Evolutionary conservation across 1,140 invertebrate genomes (phyloP), one percentile per base, ranked within the genome.

Genomic region (Hirudo medicinalis): DNA sequence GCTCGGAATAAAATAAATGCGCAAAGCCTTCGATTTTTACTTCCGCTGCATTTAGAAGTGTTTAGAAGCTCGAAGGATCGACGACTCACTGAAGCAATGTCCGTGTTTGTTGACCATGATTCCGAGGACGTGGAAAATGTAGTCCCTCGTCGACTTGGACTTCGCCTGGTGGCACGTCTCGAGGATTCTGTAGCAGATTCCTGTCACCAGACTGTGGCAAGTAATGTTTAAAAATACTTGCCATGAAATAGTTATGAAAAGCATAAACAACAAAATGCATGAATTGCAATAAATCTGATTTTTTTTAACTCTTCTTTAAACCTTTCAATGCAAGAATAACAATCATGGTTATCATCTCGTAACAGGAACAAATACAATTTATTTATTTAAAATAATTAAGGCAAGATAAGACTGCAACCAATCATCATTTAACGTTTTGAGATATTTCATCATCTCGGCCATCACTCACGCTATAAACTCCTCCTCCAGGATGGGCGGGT

Each of bases 81-180:
- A 54, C 22, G 0, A 75, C 78, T 75, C 75, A 82, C 80, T 76
- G 11, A 81, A 72, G 36, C 72, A 76, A 75, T 93, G 90, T 76
- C 90, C 90, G 78, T 90, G 91, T 57, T 86, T 86, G 78, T 91
- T 91, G 29, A 92, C 87, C 27, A 91, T 83, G n/a, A 86, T 84
- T 25, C 89, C 90, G 63, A 94, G 80, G 72, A 92, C 87, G 83
- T 91, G 86, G 78, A 88, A 86, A 70, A 91, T 84, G 15, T 86
- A 87, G 74, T 89, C 86, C 73, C 87, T 85, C 0, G 87, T 81
- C 57, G 85, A 80, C 77, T 89, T 89, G 70, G 86, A 85, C 72
- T 87, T 87, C 79, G 85, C 77, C 25, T 83, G 78, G 67, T 74
- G 80, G 75, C 85, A 78, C 82, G 86, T 82, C 80, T 91, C 89